A percentile compares a stretch with the other conserved stretches of the same genome.
These are phyloP conservation scores for Drosophila pachea DNA, from an alignment of 1,140 invertebrate genomes.

Conservation along the genomic window DNA sequence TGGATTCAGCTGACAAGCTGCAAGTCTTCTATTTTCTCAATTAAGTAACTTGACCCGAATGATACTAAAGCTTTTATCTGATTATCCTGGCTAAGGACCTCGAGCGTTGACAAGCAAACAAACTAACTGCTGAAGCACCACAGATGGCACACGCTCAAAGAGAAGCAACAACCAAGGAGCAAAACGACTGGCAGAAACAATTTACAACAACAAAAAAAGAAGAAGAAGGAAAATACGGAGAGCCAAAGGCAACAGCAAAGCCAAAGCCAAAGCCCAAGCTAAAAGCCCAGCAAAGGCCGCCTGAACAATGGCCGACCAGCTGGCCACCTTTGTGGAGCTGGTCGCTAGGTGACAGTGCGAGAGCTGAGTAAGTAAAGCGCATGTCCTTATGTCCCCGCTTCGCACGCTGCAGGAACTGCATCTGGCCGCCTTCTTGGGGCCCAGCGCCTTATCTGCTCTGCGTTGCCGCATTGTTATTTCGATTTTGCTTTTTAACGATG, in stretches of 20 bases:
- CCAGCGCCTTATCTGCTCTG: conserved; percentile 37
- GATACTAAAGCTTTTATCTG: conserved; percentile 73
- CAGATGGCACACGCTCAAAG: conserved; percentile 66
- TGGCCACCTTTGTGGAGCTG: conserved; percentile 36
- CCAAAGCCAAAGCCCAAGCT: conserved; percentile 14
- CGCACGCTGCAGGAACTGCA: conserved; percentile 6
- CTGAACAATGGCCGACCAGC: conserved; percentile 37
- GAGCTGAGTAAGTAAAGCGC: conserved; percentile 54
- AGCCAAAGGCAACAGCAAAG: conserved; percentile 1
- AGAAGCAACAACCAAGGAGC: conserved; percentile 5
- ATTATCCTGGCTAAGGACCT: conserved; percentile 59
- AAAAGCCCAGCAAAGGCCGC: conserved; percentile 35
- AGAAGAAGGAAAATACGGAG: neutral
- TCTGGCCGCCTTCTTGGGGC: conserved; percentile 5
- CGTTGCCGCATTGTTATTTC: conserved; percentile 64
- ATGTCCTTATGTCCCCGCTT: conserved; percentile 32
- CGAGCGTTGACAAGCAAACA: conserved; percentile 59
- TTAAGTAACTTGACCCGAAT: conserved; percentile 68
- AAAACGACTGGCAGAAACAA: conserved; percentile 23
- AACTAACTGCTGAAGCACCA: conserved; percentile 40
- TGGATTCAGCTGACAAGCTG: conserved; percentile 37
- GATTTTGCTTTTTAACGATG: conserved; percentile 71
- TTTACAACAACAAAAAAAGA: conserved; percentile 22
- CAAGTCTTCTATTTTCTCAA: conserved; percentile 52
- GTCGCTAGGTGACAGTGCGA: conserved; percentile 43